Conservation (phyloP, 2,888 invertebrate genomes). For the Allygus modestus region DNA sequence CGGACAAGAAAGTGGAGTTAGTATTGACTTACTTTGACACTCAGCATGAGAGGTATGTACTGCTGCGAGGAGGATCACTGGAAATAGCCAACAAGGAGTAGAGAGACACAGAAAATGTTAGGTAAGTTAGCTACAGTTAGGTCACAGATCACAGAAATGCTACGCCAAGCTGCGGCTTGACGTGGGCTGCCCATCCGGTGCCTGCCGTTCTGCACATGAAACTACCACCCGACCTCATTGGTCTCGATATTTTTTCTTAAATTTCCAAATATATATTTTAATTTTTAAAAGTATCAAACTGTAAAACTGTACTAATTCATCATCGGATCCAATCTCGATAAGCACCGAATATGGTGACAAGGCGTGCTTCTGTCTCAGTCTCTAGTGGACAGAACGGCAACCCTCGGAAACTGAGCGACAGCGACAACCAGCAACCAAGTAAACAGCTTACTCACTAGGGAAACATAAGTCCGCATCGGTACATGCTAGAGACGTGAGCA, state of each 20-base stretch:
- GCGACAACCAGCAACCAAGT: constrained; percentile 13
- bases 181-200: background rate
- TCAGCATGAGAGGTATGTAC: constrained; percentile 71
- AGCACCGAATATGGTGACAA: no score
- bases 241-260: no score
- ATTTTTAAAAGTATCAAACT: no score
- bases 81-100: constrained; percentile 62
- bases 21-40: constrained; percentile 72
- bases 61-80: constrained; percentile 71
- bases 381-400: constrained; percentile 7
- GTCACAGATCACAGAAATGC: constrained; percentile 6
- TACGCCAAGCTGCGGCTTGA: constrained; percentile 8
- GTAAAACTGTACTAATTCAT: no score
- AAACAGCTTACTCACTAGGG: constrained; percentile 60
- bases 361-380: no score
- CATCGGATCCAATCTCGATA: no score
- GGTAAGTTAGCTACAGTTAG: background rate
- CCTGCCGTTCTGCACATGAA: constrained; percentile 1
- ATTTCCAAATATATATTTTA: no score
- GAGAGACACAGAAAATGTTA: constrained; percentile 17
- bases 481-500: constrained; percentile 51
- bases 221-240: no score
- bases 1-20: background rate
- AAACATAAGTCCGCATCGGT: constrained; percentile 61
- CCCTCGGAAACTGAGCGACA: background rate